These are phyloP conservation scores for Corythornis vintsioides DNA, from an alignment of 2,113 vertebrate genomes.

Conservation along the genomic window DNA sequence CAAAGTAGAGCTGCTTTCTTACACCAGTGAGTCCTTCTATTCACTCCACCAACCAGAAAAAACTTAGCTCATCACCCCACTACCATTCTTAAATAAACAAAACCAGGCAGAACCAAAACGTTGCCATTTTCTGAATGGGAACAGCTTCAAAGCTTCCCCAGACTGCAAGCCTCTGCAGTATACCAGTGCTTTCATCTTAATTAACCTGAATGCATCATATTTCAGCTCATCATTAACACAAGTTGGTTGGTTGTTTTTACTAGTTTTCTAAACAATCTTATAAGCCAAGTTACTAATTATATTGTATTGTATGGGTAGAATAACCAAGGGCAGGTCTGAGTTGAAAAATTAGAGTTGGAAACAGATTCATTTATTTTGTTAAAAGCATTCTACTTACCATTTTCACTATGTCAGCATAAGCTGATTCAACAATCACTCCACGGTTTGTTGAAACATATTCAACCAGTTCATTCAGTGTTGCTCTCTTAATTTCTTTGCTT, in stretches of 20 bases:
- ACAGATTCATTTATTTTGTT: background rate
- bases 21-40: background rate
- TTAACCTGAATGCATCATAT: background rate
- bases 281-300: background rate
- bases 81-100: background rate
- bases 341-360: background rate
- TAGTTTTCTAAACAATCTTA: background rate
- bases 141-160: background rate
- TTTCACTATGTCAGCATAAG: slow-evolving; percentile 94
- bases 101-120: background rate
- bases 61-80: background rate
- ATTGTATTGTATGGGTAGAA: background rate
- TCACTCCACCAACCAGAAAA: background rate
- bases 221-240: slow-evolving; percentile 13
- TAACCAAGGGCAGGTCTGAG: background rate
- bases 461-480: slow-evolving; percentile 94
- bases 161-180: background rate
- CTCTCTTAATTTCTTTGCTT: slow-evolving; percentile 98
- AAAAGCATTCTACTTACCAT: slow-evolving; percentile 86
- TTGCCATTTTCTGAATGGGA: background rate
- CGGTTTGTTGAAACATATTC: slow-evolving; percentile 97
- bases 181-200: background rate
- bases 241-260: slow-evolving; percentile 24
- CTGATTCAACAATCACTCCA: slow-evolving; percentile 92
- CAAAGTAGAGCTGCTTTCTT: background rate